Evolutionary conservation across 2,888 invertebrate species (phyloP).

Genomic region (Eupithecia pulchellata): DNA sequence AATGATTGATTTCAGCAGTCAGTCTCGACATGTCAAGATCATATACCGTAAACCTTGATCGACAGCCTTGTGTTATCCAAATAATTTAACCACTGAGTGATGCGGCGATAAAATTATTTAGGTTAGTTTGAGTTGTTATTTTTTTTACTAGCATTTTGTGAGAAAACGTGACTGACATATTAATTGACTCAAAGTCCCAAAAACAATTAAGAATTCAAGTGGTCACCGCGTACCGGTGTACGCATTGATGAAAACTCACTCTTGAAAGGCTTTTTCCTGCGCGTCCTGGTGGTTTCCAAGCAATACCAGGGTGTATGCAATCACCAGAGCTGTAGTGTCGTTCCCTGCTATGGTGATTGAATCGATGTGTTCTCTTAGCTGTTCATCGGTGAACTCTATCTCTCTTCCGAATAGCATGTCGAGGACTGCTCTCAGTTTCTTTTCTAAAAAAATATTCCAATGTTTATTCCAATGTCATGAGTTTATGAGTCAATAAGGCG

Average conservation of each 20-base stretch:
- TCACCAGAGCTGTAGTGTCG: constrained; percentile 80
- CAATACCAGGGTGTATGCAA: constrained; percentile 76
- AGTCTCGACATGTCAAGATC: too few relatives aligned
- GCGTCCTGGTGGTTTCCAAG: constrained; percentile 73
- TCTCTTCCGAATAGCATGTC: constrained; percentile 79
- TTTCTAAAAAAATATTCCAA: constrained; percentile 63
- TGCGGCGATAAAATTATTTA: too few relatives aligned
- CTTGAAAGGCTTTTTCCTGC: constrained; percentile 63
- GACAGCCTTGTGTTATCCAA: too few relatives aligned
- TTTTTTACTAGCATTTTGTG: too few relatives aligned
- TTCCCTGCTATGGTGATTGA: constrained; percentile 86
- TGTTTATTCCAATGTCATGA: background rate
- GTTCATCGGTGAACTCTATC: constrained; percentile 80
- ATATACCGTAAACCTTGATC: too few relatives aligned
- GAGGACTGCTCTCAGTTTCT: constrained; percentile 70
- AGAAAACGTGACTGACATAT: too few relatives aligned
- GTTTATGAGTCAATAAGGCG: background rate
- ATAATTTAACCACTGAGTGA: too few relatives aligned
- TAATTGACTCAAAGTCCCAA: too few relatives aligned
- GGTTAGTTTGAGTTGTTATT: too few relatives aligned
- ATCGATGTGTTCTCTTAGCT: constrained; percentile 85
- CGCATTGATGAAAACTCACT: constrained; percentile 60
- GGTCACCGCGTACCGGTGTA: too few relatives aligned
- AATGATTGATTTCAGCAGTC: too few relatives aligned
- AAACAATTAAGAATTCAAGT: too few relatives aligned